Base-by-base conservation (phyloP, 1,140 invertebrate genomes). In the Potamilus streckersoni region DNA sequence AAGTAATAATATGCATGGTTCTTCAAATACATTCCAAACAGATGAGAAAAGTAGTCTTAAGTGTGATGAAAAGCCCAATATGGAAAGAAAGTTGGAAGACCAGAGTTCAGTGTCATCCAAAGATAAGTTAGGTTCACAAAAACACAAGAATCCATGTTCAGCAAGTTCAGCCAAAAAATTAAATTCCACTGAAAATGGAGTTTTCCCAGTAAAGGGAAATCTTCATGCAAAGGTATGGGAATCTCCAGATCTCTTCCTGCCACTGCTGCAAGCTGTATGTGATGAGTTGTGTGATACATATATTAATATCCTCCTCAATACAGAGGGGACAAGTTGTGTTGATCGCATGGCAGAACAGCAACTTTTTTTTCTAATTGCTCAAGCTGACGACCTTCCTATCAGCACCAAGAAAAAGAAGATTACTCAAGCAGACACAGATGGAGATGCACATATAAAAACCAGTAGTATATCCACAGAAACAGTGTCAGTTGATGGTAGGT, bases 351-450 rank as follows among this genome's bases (percentile, higher is more conserved):
- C 91, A 0, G 91, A 93, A 71, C 91, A 92, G 70, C 92, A 93
- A 13, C 91, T 94, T 3, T 93, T 93, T 71, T 91, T 94, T 57
- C 82, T 94, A 8, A 91, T 93, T 4, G 92, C 93, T 0, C 92
- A 93, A 74, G 91, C 92, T 3, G 93, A 94, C 67, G 93, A 93
- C 56, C 91, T 92, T 71, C 89, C 91, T 0, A 89, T 92, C 15
- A 83, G 27, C 27, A 31, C 27, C 3, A 80, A 20, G 62, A 59
- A 3, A 78, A 67, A 38, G 71, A 73, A 66, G 58, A 70, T n/a
- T 67, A 38, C 16, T 49, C 23, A 78, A 23, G 23, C 20, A 19
- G 6, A 56, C 31, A 12, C 69, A 76, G 23, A 69, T 63, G 27
- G 69, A 76, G 38, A 69, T 57, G 17, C 62, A 61, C 55, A 60